Conservation (phyloP, 2,888 invertebrate species). For the Anarsia innoxiella region DNA sequence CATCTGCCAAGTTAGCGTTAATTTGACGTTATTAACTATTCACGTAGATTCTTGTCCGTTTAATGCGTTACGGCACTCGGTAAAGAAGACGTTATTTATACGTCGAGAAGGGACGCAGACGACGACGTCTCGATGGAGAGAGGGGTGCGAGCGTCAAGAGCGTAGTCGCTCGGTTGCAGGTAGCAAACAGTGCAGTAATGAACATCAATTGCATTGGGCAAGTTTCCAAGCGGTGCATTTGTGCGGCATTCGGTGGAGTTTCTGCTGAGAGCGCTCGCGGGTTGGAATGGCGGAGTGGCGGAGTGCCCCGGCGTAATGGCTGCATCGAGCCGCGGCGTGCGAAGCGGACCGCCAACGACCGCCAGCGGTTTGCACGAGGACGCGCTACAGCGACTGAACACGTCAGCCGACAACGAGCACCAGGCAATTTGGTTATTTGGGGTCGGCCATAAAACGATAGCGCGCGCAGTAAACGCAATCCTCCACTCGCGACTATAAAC, state of each 20-base stretch:
- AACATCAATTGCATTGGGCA: slow-evolving; percentile 53
- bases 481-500: slow-evolving; percentile 74
- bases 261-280: slow-evolving; percentile 40
- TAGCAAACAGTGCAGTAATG: slow-evolving; percentile 45
- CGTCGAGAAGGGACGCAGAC: slow-evolving; percentile 3
- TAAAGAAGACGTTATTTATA: no score
- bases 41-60: slow-evolving; percentile 15
- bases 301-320: slow-evolving; percentile 29
- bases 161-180: slow-evolving; percentile 25
- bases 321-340: slow-evolving; percentile 20
- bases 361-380: no score
- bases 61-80: no score
- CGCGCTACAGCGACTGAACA: slow-evolving; percentile 22
- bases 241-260: slow-evolving; percentile 39
- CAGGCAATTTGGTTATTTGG: slow-evolving; percentile 72
- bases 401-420: slow-evolving; percentile 50
- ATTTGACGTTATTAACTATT: slow-evolving; percentile 40
- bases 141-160: slow-evolving; percentile 11
- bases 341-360: no score
- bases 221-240: slow-evolving; percentile 48
- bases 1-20: slow-evolving; percentile 37
- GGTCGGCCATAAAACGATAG: slow-evolving; percentile 73
- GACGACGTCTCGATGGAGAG: slow-evolving; percentile 11
- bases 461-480: slow-evolving; percentile 73
- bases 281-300: slow-evolving; percentile 24